A percentile compares a stretch with the other conserved stretches of the same genome.
Conservation (phyloP, 2,888 invertebrate species). For the Epsilonema sp. region DNA sequence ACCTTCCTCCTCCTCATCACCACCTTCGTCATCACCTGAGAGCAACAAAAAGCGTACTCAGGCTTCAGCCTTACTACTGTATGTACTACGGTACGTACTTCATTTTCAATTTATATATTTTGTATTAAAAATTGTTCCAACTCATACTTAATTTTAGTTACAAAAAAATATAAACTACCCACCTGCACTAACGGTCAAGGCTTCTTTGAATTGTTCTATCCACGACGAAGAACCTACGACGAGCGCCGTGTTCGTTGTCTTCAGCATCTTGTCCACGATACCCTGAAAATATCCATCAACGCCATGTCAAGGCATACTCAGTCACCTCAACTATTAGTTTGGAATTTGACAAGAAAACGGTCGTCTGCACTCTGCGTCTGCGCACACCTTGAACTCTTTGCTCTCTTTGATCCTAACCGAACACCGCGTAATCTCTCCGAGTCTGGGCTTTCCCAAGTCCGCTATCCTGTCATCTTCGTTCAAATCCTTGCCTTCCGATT, state of each 20-base stretch:
- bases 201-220: constrained; percentile 96
- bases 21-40: neutral
- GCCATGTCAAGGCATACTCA: too few relatives aligned
- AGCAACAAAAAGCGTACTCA: neutral
- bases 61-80: neutral
- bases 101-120: too few relatives aligned
- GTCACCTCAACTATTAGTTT: too few relatives aligned
- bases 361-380: too few relatives aligned
- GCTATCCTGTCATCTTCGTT: constrained; percentile 31
- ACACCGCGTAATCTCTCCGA: constrained; percentile 65
- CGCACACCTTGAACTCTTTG: constrained; percentile 96
- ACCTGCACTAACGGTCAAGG: constrained; percentile 78
- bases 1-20: neutral
- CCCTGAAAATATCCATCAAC: constrained; percentile 17
- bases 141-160: too few relatives aligned
- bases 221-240: constrained; percentile 82
- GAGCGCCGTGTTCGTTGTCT: constrained; percentile 82
- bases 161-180: too few relatives aligned
- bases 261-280: constrained; percentile 83
- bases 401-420: constrained; percentile 85
- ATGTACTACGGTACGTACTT: neutral
- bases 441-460: constrained; percentile 62
- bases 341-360: too few relatives aligned
- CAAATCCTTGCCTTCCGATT: constrained; percentile 6
- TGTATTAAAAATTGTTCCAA: too few relatives aligned